phyloP scores from a whole-genome alignment of 2,113 vertebrate genomes.

The Jaculus jaculus region DNA sequence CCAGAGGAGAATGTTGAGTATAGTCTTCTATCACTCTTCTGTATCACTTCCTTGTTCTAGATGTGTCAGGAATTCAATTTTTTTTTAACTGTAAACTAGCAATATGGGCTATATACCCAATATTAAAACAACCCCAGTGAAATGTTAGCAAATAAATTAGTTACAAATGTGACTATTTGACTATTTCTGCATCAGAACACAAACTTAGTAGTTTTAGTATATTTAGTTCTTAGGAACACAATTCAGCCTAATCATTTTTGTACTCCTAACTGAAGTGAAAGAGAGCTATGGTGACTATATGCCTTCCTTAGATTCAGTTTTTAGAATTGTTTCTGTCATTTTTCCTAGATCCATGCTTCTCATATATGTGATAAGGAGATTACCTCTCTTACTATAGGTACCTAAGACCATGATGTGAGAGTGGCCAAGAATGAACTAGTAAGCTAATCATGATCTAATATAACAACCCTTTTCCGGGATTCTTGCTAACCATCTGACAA shows the following conservation, averaged over 20 bases:
- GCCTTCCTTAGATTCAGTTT: neutral
- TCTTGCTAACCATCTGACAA: neutral
- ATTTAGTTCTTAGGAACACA: constrained; percentile 31
- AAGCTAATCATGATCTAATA: neutral
- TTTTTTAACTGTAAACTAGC: neutral
- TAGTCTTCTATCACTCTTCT: no score
- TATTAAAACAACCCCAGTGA: neutral
- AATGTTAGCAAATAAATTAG: neutral
- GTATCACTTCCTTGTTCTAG: neutral
- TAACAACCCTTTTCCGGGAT: neutral
- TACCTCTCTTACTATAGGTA: neutral
- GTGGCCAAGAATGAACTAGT: neutral
- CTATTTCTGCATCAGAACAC: neutral
- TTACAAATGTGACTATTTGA: neutral
- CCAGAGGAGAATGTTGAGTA: no score
- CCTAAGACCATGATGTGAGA: neutral
- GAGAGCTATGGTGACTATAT: neutral
- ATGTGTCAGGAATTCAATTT: neutral
- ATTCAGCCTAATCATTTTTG: neutral
- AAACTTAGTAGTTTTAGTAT: neutral
- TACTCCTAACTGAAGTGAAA: neutral
- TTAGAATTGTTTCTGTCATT: neutral
- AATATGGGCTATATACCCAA: neutral
- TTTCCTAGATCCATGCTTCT: neutral
- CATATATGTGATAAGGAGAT: neutral